Percentiles rank a stretch among this genome's conserved stretches.
phyloP scores from a whole-genome alignment of 2,888 invertebrate species.

The Heliconius ethilla region DNA sequence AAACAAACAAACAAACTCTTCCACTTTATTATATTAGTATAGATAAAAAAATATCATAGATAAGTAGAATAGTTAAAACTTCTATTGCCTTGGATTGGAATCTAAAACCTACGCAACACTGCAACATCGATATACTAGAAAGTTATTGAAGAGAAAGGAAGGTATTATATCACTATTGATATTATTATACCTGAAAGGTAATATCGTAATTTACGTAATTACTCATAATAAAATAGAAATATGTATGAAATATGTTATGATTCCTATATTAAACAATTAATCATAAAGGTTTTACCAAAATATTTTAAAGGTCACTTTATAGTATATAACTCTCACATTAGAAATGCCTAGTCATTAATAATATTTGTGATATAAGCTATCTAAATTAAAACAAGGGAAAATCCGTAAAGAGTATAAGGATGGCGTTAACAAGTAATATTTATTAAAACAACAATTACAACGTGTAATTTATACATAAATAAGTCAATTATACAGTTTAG shows the following conservation, averaged over 20 bases:
- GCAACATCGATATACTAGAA: background rate
- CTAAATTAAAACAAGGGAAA: background rate
- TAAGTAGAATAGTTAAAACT: too few relatives aligned
- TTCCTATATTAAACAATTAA: background rate
- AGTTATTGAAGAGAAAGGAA: slow-evolving; percentile 4
- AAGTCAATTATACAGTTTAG: too few relatives aligned
- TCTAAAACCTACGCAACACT: background rate
- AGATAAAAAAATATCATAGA: too few relatives aligned
- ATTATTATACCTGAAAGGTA: slow-evolving; percentile 5
- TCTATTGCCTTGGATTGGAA: background rate
- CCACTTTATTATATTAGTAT: too few relatives aligned
- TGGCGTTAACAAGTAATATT: background rate
- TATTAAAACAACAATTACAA: background rate
- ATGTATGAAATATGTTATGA: background rate
- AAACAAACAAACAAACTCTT: too few relatives aligned
- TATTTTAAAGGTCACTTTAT: background rate
- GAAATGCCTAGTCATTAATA: background rate
- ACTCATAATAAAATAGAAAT: background rate
- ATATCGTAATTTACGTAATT: background rate
- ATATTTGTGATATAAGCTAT: background rate
- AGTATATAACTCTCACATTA: background rate
- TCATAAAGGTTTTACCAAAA: background rate
- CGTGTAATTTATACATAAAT: too few relatives aligned
- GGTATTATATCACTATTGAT: slow-evolving; percentile 1
- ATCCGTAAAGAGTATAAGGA: background rate